phyloP scores from a whole-genome alignment of 2,888 invertebrate genomes.

The Cheilosia scutellata region DNA sequence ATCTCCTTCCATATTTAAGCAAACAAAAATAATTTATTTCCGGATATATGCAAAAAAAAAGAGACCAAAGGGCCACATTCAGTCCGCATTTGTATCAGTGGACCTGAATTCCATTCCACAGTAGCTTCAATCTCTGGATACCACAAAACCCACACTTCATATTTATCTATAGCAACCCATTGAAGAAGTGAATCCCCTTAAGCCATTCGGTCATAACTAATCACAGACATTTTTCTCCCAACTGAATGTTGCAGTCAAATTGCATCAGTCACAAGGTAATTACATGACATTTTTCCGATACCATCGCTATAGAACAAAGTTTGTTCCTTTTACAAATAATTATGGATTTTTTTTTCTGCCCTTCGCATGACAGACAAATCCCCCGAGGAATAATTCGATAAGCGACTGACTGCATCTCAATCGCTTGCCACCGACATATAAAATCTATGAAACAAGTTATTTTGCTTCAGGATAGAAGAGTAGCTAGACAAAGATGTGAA shows the following conservation, averaged over 20 bases:
- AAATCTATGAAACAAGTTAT: slow-evolving; percentile 21
- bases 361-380: slow-evolving; percentile 37
- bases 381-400: slow-evolving; percentile 68
- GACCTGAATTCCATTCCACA: not conserved
- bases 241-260: slow-evolving; percentile 49
- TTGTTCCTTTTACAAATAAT: slow-evolving; percentile 64
- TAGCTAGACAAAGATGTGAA: slow-evolving; percentile 44
- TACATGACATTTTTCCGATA: slow-evolving; percentile 70
- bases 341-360: slow-evolving; percentile 53
- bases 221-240: slow-evolving; percentile 16
- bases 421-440: slow-evolving; percentile 39
- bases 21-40: no score
- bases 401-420: slow-evolving; percentile 61
- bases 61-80: not conserved
- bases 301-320: slow-evolving; percentile 49
- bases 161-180: not conserved
- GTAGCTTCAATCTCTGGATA: not conserved
- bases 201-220: slow-evolving; percentile 79
- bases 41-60: not conserved
- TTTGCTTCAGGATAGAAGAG: slow-evolving; percentile 41
- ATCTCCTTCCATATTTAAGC: no score
- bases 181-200: slow-evolving; percentile 4
- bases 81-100: not conserved
- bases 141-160: not conserved
- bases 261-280: slow-evolving; percentile 69